Percentiles rank a stretch among this genome's conserved stretches.
Evolutionary conservation across 1,140 invertebrate genomes (phyloP).

Genomic region (Calosoma granatense): DNA sequence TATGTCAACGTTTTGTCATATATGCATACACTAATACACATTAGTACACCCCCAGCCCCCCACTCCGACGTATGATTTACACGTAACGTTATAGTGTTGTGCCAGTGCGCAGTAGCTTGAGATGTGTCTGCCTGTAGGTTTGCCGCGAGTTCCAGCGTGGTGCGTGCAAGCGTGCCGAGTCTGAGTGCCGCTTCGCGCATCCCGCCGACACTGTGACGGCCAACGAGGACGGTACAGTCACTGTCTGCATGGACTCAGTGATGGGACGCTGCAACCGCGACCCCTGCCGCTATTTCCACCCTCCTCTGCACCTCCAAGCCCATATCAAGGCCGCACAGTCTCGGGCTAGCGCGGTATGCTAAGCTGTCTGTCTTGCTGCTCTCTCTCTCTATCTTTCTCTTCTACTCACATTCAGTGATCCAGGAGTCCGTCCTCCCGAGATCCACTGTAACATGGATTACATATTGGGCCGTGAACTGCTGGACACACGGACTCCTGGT

Average conservation of each 20-base stretch:
- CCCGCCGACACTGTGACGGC: slow-evolving; percentile 87
- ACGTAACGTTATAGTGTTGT: neutral
- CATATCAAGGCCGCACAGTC: slow-evolving; percentile 95
- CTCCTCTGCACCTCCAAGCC: slow-evolving; percentile 95
- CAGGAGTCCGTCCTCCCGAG: slow-evolving; percentile 19
- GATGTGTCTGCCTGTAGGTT: slow-evolving; percentile 59
- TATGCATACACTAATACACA: too few species aligned
- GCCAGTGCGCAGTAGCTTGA: neutral
- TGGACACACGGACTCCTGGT: slow-evolving; percentile 12
- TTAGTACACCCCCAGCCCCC: too few species aligned
- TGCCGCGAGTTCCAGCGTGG: slow-evolving; percentile 97
- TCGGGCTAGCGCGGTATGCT: slow-evolving; percentile 90
- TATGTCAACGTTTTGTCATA: too few species aligned
- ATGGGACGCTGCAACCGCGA: slow-evolving; percentile 93
- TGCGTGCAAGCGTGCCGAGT: slow-evolving; percentile 90
- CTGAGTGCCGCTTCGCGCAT: slow-evolving; percentile 96
- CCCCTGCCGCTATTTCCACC: slow-evolving; percentile 95
- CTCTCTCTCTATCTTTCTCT: slow-evolving; percentile 23
- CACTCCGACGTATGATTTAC: too few species aligned
- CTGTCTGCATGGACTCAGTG: slow-evolving; percentile 98
- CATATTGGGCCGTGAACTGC: too few species aligned
- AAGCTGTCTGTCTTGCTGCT: slow-evolving; percentile 39
- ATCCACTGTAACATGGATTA: slow-evolving; percentile 10
- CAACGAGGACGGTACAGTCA: slow-evolving; percentile 91
- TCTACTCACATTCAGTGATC: too few species aligned